These are phyloP conservation scores for Eupeodes latifasciatus DNA, from an alignment of 2,888 invertebrate genomes.

Conservation along the genomic window DNA sequence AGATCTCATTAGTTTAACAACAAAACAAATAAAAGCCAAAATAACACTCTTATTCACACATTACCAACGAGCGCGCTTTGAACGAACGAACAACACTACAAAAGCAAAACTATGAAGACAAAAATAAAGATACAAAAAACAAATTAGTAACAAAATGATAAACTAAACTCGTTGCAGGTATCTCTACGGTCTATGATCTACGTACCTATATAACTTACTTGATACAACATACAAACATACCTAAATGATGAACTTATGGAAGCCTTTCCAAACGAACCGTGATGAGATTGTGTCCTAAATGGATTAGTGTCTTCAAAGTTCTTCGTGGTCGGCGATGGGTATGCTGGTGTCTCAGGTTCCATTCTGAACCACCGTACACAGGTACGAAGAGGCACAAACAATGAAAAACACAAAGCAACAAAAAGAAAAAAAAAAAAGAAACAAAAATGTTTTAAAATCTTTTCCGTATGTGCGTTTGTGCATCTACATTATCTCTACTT, in stretches of 20 bases:
- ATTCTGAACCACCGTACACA: slow-evolving; percentile 79
- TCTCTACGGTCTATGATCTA: neutral
- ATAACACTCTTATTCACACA: slow-evolving; percentile 66
- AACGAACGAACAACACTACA: slow-evolving; percentile 69
- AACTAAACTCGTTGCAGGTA: slow-evolving; percentile 39
- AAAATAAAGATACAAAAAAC: slow-evolving; percentile 50
- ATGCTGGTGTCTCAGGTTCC: slow-evolving; percentile 80
- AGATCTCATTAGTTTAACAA: slow-evolving; percentile 51
- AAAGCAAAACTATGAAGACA: slow-evolving; percentile 35
- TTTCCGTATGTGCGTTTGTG: slow-evolving; percentile 17
- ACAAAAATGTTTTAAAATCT: slow-evolving; percentile 21
- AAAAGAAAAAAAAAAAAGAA: slow-evolving; percentile 11
- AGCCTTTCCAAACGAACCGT: slow-evolving; percentile 84
- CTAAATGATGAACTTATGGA: slow-evolving; percentile 84
- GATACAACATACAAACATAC: slow-evolving; percentile 77
- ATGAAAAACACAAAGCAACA: slow-evolving; percentile 18
- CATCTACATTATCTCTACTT: slow-evolving; percentile 75
- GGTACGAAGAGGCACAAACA: slow-evolving; percentile 34
- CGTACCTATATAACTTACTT: neutral
- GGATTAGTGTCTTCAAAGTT: slow-evolving; percentile 84
- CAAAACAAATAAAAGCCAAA: slow-evolving; percentile 27
- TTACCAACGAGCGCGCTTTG: slow-evolving; percentile 63
- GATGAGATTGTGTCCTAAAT: slow-evolving; percentile 82
- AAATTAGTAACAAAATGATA: slow-evolving; percentile 58
- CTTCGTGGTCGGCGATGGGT: slow-evolving; percentile 82